Base-by-base conservation (phyloP, 2,113 vertebrate species). In the Tupaia chinensis region DNA sequence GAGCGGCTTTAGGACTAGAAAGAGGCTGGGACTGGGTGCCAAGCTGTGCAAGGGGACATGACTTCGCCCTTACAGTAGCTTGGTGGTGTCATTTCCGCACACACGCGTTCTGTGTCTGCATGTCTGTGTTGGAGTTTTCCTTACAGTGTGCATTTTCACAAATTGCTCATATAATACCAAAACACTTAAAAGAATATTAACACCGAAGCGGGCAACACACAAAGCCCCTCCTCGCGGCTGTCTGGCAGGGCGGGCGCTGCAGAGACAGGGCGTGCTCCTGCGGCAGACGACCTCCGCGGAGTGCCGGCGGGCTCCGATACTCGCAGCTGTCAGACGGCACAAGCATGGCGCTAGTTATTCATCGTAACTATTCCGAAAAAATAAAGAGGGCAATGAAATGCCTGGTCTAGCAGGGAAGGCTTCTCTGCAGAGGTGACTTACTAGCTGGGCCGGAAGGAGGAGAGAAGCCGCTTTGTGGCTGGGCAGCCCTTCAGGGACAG, bases 81-180 rank as follows among this genome's bases (percentile, higher is more conserved):
- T 93, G 58, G 68, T 27, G 23, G 44, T 15, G 14, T 29, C 86
- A 76, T 53, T 72, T 95, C 92, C 54, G 92, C 63, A 84, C 60
- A 69, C 53, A 20, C 44, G 66, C 86, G 70, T 91, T 93, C 68
- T 66, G 78, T 77, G 7, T 76, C 23, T 65, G 23, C 53, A 23
- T 32, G 16, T n/a, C 3, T 90, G 9, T 44, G 53, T 77, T 93
- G 83, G 25, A 61, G 13, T 44, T 87, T 84, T 89, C 74, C 87
- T 44, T 29, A 63, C 22, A 68, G 12, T 32, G 23, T 85, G 3
- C 7, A 77, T 53, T 61, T 53, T 87, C 32, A 87, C 4, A 20
- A 91, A 74, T 86, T 86, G 27, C 27, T 95, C 87, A 94, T n/a
- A 69, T 34, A 80, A 89, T 72, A 92, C 73, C 73, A 77, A 69